Base-by-base conservation (phyloP, 2,888 invertebrate genomes). In the Volucella bombylans region DNA sequence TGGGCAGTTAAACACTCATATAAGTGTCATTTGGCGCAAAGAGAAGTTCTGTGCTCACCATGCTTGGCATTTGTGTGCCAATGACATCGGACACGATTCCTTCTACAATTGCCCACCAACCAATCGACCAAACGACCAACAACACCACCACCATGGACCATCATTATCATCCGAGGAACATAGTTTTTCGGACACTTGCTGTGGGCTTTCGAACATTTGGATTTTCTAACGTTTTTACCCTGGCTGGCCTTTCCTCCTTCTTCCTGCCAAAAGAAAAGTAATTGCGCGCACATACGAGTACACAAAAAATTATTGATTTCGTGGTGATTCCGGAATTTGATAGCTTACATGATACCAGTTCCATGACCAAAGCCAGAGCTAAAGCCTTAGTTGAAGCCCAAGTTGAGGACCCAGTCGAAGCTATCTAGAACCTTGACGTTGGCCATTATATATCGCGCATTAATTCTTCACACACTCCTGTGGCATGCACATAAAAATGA, bases 1-100 rank as follows among this genome's bases (percentile, higher is more conserved):
- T 85, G 85, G 85, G 85, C 85, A 85, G 85, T 80, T 80, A 85
- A 85, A 76, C 85, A 85, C 85, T 80, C 80, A 85, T 80, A 80
- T 72, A 74, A 71, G 72, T 85, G 85, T 80, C 85, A 85, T 72
- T 85, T 85, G 80, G 71, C 52, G 69, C 59, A 65, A 59, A 74
- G 71, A 61, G 54, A 59, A 61, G 49, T 71, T 71, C 50, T 43
- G 45, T 31, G 39, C 18, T 23, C 2, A 23, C 18, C 18, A 23
- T 23, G 18, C 0, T 9, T 15, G 39, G 15, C 57, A 61, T 57
- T 47, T 81, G 41, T 59, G 57, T 38, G 18, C 57, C 71, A 76
- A 64, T 81, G 85, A 85, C 85, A 81, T 77, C 62, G 71, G 77
- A 85, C 85, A 83, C 52, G 74, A 83, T 74, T 78, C 67, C 78